phyloP scores from a whole-genome alignment of 1,140 invertebrate species.

The Lutraria rhynchaena region DNA sequence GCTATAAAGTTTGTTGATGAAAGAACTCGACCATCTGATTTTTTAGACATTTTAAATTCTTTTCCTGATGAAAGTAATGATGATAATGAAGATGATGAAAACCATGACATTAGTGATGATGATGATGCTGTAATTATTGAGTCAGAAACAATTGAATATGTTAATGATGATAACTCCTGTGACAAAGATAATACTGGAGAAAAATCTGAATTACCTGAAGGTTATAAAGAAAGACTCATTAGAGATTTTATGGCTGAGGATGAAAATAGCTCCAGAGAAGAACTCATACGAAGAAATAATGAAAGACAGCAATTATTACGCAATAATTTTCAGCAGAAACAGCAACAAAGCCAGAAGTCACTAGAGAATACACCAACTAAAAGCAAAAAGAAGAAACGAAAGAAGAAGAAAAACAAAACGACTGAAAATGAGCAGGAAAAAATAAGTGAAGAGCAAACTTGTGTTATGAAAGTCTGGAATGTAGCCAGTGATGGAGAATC shows the following conservation, averaged over 20 bases:
- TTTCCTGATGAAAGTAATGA: neutral
- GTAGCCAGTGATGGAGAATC: neutral
- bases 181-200: conserved; percentile 16
- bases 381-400: conserved; percentile 34
- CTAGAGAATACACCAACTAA: neutral
- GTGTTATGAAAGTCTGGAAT: conserved; percentile 63
- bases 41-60: conserved; percentile 55
- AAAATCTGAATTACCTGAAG: conserved; percentile 57
- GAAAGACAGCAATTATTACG: conserved; percentile 67
- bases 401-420: conserved; percentile 37
- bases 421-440: neutral
- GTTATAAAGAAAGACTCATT: conserved; percentile 64
- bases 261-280: conserved; percentile 58
- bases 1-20: conserved; percentile 66
- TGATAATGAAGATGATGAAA: neutral
- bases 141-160: conserved; percentile 19
- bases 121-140: conserved; percentile 33
- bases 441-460: conserved; percentile 60
- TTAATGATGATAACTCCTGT: neutral
- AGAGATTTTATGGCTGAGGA: conserved; percentile 62
- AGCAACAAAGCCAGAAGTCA: neutral
- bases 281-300: conserved; percentile 67
- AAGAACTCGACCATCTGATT: conserved; percentile 70
- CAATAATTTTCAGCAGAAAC: conserved; percentile 57
- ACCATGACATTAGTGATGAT: neutral